phyloP scores from a whole-genome alignment of 2,888 invertebrate genomes.

The Mallateleia sp. region DNA sequence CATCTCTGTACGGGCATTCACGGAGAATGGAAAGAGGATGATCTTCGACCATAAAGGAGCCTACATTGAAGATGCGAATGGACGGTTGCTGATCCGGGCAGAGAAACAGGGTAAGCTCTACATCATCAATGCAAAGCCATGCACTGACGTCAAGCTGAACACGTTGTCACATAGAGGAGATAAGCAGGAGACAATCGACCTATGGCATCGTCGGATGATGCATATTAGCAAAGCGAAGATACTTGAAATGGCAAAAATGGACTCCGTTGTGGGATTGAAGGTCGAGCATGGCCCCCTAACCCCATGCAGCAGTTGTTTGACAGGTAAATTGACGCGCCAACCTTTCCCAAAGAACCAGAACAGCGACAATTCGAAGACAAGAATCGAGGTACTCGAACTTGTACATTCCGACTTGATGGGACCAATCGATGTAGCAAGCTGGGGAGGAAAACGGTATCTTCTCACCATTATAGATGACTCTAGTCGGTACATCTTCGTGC shows the following conservation, averaged over 20 bases:
- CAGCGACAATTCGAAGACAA: too few relatives aligned
- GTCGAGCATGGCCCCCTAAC: too few relatives aligned
- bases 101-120: constrained; percentile 24
- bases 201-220: too few relatives aligned
- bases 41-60: constrained; percentile 39
- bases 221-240: too few relatives aligned
- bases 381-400: constrained; percentile 27
- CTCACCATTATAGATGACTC: constrained; percentile 62
- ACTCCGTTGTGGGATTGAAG: too few relatives aligned
- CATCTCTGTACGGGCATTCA: constrained; percentile 87
- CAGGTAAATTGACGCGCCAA: too few relatives aligned
- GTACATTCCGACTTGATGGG: constrained; percentile 76
- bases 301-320: too few relatives aligned
- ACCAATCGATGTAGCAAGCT: constrained; percentile 58
- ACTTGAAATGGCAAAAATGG: too few relatives aligned
- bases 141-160: too few relatives aligned
- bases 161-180: too few relatives aligned
- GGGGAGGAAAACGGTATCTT: constrained; percentile 48
- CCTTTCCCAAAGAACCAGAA: too few relatives aligned
- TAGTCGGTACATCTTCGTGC: constrained; percentile 50
- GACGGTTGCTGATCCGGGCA: constrained; percentile 22
- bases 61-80: constrained; percentile 34
- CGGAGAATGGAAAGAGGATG: constrained; percentile 53
- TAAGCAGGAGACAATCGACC: too few relatives aligned
- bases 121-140: constrained; percentile 30